Percentiles rank a stretch among this genome's conserved stretches.
Conservation (phyloP, 2,113 vertebrate species). For the Chloropsis hardwickii region DNA sequence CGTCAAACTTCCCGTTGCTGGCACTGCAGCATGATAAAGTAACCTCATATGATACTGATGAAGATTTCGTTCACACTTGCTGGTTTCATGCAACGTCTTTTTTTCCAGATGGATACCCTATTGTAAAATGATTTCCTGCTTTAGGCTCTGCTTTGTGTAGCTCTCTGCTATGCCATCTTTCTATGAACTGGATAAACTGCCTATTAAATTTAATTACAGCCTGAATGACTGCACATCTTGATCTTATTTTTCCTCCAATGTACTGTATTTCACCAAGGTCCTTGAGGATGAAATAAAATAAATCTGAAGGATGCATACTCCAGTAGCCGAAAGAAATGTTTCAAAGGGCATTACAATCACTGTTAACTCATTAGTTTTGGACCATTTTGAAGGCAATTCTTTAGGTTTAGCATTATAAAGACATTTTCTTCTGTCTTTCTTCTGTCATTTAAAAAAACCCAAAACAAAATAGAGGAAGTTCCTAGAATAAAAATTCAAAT, state of each 20-base stretch:
- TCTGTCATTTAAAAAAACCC: neutral
- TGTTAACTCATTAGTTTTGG: slow-evolving; percentile 27
- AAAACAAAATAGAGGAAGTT: neutral
- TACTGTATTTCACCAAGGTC: slow-evolving; percentile 71
- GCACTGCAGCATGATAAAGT: slow-evolving; percentile 58
- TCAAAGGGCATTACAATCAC: slow-evolving; percentile 10
- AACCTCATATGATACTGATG: slow-evolving; percentile 67
- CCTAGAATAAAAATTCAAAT: neutral
- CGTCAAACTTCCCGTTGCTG: slow-evolving; percentile 6
- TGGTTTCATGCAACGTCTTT: slow-evolving; percentile 68
- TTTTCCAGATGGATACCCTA: slow-evolving; percentile 80
- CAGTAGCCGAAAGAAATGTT: slow-evolving; percentile 18
- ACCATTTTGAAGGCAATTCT: neutral
- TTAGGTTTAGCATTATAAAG: neutral
- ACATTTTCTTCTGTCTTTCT: neutral
- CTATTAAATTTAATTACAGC: slow-evolving; percentile 83
- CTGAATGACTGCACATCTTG: slow-evolving; percentile 72
- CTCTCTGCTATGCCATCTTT: slow-evolving; percentile 68
- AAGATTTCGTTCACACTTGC: slow-evolving; percentile 75
- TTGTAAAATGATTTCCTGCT: slow-evolving; percentile 75
- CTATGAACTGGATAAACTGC: slow-evolving; percentile 76
- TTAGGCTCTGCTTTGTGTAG: slow-evolving; percentile 68
- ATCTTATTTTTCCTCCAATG: slow-evolving; percentile 67
- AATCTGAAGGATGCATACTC: slow-evolving; percentile 61
- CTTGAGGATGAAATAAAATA: slow-evolving; percentile 69